phyloP scores from a whole-genome alignment of 1,140 invertebrate genomes.

The Calephelis virginiensis region DNA sequence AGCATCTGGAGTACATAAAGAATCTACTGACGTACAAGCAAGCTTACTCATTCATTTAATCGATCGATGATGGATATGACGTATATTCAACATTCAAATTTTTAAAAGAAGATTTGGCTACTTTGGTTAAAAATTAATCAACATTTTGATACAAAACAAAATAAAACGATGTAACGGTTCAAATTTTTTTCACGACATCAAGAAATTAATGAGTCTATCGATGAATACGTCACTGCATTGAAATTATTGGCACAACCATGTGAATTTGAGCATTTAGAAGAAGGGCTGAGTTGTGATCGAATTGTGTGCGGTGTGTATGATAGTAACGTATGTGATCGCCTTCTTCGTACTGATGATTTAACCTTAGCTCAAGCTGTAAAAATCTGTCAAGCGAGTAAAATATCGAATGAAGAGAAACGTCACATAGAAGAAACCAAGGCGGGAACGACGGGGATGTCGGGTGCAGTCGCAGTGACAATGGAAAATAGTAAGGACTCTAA shows the following conservation, averaged over 20 bases:
- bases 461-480: not conserved
- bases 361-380: constrained; percentile 30
- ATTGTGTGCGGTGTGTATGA: constrained; percentile 34
- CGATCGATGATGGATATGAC: too few species aligned
- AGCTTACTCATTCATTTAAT: too few species aligned
- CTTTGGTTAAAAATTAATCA: constrained; percentile 25
- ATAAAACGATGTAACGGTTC: constrained; percentile 27
- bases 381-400: constrained; percentile 34
- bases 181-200: constrained; percentile 27
- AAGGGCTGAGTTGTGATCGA: constrained; percentile 28
- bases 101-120: constrained; percentile 16
- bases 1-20: too few species aligned
- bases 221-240: constrained; percentile 25
- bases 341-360: constrained; percentile 29
- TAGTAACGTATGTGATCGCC: constrained; percentile 22
- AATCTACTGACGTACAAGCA: too few species aligned
- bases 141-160: constrained; percentile 29
- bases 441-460: too few species aligned
- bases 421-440: too few species aligned
- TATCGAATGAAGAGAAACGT: too few species aligned
- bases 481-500: constrained; percentile 6
- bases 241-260: constrained; percentile 23
- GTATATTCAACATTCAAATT: too few species aligned
- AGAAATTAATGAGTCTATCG: constrained; percentile 18
- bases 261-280: constrained; percentile 28